These are phyloP conservation scores for Rhamphomyia laevipes DNA, from an alignment of 2,888 invertebrate genomes.

Conservation along the genomic window DNA sequence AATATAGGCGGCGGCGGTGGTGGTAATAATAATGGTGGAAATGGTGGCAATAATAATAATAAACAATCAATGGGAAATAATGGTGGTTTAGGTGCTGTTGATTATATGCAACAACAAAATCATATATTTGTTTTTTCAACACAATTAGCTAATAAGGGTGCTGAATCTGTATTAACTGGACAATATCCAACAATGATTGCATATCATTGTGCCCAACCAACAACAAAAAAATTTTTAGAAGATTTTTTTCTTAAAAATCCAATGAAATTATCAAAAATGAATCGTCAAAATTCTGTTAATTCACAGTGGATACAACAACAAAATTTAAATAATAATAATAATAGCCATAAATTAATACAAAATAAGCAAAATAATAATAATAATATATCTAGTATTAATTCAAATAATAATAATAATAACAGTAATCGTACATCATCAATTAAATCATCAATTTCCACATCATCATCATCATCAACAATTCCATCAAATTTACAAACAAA, in stretches of 20 bases:
- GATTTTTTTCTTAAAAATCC: slow-evolving; percentile 68
- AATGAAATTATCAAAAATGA: slow-evolving; percentile 76
- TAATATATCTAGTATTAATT: slow-evolving; percentile 39
- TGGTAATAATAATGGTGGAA: slow-evolving; percentile 12
- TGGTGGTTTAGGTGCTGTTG: slow-evolving; percentile 19
- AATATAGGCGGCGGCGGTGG: slow-evolving; percentile 1
- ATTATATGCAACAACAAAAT: slow-evolving; percentile 88
- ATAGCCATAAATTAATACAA: background rate
- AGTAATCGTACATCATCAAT: background rate
- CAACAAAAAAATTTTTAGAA: slow-evolving; percentile 88
- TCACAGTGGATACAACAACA: slow-evolving; percentile 50
- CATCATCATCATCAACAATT: slow-evolving; percentile 21
- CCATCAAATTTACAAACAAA: slow-evolving; percentile 19
- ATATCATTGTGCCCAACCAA: slow-evolving; percentile 90
- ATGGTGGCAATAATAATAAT: slow-evolving; percentile 14
- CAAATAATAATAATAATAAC: slow-evolving; percentile 10
- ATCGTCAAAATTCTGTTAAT: slow-evolving; percentile 51
- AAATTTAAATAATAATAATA: slow-evolving; percentile 46
- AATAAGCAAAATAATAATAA: background rate
- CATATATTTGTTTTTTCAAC: slow-evolving; percentile 98
- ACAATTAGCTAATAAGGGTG: slow-evolving; percentile 84
- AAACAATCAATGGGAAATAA: slow-evolving; percentile 13
- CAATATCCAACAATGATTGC: slow-evolving; percentile 87
- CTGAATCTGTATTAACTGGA: slow-evolving; percentile 80
- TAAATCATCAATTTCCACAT: too few species aligned